Percentiles rank a stretch among this genome's conserved stretches.
These are phyloP conservation scores for Coecobrya sp. DNA, from an alignment of 2,888 invertebrate species.

Conservation along the genomic window DNA sequence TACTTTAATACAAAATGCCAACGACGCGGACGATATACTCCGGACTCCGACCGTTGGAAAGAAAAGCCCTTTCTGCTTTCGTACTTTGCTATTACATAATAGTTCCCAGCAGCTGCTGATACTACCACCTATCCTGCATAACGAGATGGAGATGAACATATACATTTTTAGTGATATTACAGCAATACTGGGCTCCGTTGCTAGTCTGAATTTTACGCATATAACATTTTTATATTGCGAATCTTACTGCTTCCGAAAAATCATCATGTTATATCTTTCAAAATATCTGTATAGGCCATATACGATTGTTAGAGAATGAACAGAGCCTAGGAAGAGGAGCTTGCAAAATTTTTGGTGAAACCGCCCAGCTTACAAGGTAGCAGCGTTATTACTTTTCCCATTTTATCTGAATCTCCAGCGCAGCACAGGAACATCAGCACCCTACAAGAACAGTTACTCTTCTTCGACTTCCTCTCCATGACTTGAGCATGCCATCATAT, in stretches of 20 bases:
- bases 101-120: background rate
- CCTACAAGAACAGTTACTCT: conserved; percentile 41
- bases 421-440: background rate
- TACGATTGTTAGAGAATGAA: background rate
- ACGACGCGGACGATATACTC: background rate
- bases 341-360: conserved; percentile 19
- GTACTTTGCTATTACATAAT: conserved; percentile 19
- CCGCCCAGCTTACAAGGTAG: background rate
- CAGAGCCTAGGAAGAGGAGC: background rate
- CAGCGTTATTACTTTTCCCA: conserved; percentile 13
- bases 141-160: background rate
- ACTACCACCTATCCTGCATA: background rate
- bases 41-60: conserved; percentile 3
- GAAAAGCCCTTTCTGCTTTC: conserved; percentile 13
- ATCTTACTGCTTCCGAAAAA: conserved; percentile 1
- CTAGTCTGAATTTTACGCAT: background rate
- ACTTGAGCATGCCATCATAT: conserved; percentile 31
- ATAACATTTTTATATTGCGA: conserved; percentile 5
- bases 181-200: background rate
- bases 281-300: background rate
- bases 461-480: conserved; percentile 2
- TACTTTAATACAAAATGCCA: conserved; percentile 52
- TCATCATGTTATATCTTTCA: background rate
- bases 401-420: conserved; percentile 15
- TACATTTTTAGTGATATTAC: conserved; percentile 3